Base-by-base conservation (phyloP, 1,140 invertebrate genomes). In the Metaphire vulgaris region DNA sequence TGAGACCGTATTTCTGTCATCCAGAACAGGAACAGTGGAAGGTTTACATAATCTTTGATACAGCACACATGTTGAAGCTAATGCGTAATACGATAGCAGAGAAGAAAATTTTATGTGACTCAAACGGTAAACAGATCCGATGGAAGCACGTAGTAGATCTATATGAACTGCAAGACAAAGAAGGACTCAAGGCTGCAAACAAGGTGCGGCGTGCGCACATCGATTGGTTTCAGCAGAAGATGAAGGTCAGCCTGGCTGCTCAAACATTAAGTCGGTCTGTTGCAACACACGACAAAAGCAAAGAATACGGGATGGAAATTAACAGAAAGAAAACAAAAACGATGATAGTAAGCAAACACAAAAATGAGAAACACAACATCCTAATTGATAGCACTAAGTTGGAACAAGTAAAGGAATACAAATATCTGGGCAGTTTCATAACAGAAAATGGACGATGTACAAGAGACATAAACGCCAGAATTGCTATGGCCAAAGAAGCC, bases 221-320 rank as follows among this genome's bases (percentile, higher is more conserved):
- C 33, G 31, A 72, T 1, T 72, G 26, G 32, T 33, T 0, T 2
- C 32, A 72, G 15, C 70, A 72, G 32, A 72, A 72, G 26, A 2
- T 72, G 70, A 72, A 72, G 14, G 70, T 72, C 1, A 32, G 70
- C 14, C 16, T 72, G 26, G 70, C 70, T 33, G 70, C 70, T 2
- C 30, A 72, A 32, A 31, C 2, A 2, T 31, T 72, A 26, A 72
- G 70, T 21, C 26, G 6, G n/a, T 69, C 68, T 12, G 68, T 69
- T 6, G 68, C n/a, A n/a, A n/a, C n/a, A n/a, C n/a, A n/a, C n/a
- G n/a, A n/a, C n/a, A n/a, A n/a, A n/a, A n/a, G n/a, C n/a, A n/a
- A n/a, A n/a, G n/a, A n/a, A n/a, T n/a, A n/a, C n/a, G n/a, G n/a
- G n/a, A n/a, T n/a, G n/a, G n/a, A n/a, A n/a, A n/a, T n/a, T n/a